A percentile compares a stretch with the other conserved stretches of the same genome.
phyloP scores from a whole-genome alignment of 2,888 invertebrate genomes.

The Lissocephala sabroskyi region DNA sequence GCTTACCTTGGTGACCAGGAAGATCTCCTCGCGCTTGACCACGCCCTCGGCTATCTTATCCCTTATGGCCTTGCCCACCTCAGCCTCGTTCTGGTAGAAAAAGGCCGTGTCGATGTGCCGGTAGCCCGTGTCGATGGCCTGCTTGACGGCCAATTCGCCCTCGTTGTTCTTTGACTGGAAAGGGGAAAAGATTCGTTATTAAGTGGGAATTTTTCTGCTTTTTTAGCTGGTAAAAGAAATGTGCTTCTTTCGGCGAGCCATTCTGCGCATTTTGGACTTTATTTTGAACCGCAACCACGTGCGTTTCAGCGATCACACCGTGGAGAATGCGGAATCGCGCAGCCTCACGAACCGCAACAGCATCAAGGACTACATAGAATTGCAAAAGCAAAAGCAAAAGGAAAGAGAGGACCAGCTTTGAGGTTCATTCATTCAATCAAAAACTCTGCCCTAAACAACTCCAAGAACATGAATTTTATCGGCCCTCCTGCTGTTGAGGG shows the following conservation, averaged over 20 bases:
- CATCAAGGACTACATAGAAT: not conserved
- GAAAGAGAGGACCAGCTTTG: slow-evolving; percentile 6
- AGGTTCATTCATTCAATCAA: not conserved
- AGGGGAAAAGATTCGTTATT: slow-evolving; percentile 1
- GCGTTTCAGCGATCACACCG: slow-evolving; percentile 1
- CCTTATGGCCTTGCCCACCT: slow-evolving; percentile 78
- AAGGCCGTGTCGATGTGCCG: slow-evolving; percentile 79
- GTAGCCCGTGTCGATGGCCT: slow-evolving; percentile 83
- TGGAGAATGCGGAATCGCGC: slow-evolving; percentile 1
- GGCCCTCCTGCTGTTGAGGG: slow-evolving; percentile 24
- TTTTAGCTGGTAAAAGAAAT: not conserved
- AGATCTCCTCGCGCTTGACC: slow-evolving; percentile 80
- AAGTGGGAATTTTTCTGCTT: no score
- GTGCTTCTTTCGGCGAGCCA: not conserved
- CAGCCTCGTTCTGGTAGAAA: slow-evolving; percentile 80
- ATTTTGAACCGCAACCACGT: slow-evolving; percentile 10
- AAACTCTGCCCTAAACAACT: no score
- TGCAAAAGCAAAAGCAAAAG: slow-evolving; percentile 2
- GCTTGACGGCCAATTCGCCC: slow-evolving; percentile 78
- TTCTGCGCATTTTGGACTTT: not conserved
- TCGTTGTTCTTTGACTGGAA: slow-evolving; percentile 79
- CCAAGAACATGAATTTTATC: not conserved
- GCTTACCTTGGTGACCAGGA: slow-evolving; percentile 75
- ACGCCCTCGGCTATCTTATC: slow-evolving; percentile 78
- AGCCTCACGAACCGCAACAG: slow-evolving; percentile 7